Evolutionary conservation across 1,140 invertebrate species (phyloP), one percentile per base, ranked within the genome.

Genomic region (Chionoecetes opilio): DNA sequence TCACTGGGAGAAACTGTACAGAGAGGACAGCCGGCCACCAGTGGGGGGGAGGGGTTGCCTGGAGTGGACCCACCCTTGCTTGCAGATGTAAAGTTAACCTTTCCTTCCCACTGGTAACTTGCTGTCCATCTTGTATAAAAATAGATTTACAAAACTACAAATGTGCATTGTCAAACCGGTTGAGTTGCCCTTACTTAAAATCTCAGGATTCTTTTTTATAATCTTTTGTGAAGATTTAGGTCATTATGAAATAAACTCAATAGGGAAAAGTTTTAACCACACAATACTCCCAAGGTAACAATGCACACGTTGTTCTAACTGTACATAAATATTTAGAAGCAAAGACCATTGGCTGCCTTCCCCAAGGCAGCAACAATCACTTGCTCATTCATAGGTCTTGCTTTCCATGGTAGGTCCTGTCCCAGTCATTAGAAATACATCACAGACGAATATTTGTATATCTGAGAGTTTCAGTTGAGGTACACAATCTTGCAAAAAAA

Each of bases 71-170:
- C 93, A 94, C 93, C 93, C 93, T 89, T 63, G 2, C 26, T 93
- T 38, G n/a, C 14, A 90, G 93, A 84, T 94, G 87, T 38, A 94
- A 1, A 17, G 63, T 14, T 11, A 90, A 90, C 53, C 93, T 75
- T 17, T 94, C 82, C 75, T 82, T 41, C n/a, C 53, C 41, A 94
- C 85, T 94, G 94, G 53, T 84, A 82, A 94, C 88, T 85, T 85
- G 17, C 29, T 82, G 32, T 37, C 87, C 91, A 86, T 93, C 89
- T 96, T 95, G 96, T 96, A 96, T 95, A 96, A 96, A 96, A 96
- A 96, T 96, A 96, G 95, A 96, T 96, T 96, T 96, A 96, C 96
- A 96, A 96, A 96, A 96, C 96, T 96, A 96, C 96, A 96, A 94
- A 95, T 95, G 93, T 96, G 93, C 94, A 93, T 95, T 93, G 93